Evolutionary conservation across 2,888 invertebrate genomes (phyloP).

Genomic region (Magallana nippona): DNA sequence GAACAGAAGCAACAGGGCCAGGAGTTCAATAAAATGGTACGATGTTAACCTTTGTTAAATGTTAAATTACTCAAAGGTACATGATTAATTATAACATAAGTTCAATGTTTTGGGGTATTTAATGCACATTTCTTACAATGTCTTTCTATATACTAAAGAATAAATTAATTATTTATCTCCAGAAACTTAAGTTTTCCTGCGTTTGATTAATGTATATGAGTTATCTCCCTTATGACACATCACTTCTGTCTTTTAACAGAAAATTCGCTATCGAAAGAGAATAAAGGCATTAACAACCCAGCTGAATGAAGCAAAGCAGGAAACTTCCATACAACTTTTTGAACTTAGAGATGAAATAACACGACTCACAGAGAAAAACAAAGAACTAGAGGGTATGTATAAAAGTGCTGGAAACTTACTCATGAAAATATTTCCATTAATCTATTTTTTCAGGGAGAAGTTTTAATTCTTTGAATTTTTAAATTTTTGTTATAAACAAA

Average conservation of each 20-base stretch:
- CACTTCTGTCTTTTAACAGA: conserved; percentile 52
- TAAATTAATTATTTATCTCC: too few species aligned
- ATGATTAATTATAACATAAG: too few species aligned
- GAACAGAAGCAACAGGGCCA: conserved; percentile 61
- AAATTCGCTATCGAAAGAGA: conserved; percentile 65
- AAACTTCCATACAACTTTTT: conserved; percentile 69
- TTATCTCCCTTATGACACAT: conserved; percentile 41
- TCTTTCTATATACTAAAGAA: too few species aligned
- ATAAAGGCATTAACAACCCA: conserved; percentile 64
- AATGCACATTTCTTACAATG: too few species aligned
- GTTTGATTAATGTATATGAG: not conserved
- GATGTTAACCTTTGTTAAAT: not conserved
- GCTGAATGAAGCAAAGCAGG: conserved; percentile 71
- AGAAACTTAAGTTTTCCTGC: too few species aligned
- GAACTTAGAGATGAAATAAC: conserved; percentile 68
- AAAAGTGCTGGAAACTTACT: not conserved
- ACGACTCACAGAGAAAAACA: conserved; percentile 63
- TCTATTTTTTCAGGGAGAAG: too few species aligned
- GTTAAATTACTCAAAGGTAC: too few species aligned
- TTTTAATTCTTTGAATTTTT: too few species aligned
- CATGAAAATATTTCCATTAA: too few species aligned
- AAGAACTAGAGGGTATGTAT: conserved; percentile 56
- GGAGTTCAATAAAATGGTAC: conserved; percentile 67
- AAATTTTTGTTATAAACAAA: too few species aligned
- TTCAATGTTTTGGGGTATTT: too few species aligned